Conservation (phyloP, 1,140 invertebrate species). For the Ctenoplectra terminalis region DNA sequence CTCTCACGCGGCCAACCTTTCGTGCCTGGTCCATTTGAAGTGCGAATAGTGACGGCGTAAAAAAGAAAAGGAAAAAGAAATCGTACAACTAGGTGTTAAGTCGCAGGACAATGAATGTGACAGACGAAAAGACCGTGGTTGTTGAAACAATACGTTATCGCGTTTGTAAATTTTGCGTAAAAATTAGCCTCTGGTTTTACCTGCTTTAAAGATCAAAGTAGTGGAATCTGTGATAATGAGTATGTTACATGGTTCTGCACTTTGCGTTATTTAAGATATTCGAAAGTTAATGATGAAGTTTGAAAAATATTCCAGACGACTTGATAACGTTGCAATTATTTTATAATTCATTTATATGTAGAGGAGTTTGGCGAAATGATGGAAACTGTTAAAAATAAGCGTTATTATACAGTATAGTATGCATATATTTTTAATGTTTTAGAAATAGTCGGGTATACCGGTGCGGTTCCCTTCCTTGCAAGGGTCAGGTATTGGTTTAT, state of each 20-base stretch:
- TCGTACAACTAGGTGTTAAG: constrained; percentile 70
- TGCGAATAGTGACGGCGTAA: constrained; percentile 64
- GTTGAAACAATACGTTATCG: constrained; percentile 13
- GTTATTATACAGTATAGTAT: too few relatives aligned
- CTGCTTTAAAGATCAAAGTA: neutral
- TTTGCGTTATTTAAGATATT: neutral
- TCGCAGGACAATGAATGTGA: constrained; percentile 1
- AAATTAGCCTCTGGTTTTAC: neutral
- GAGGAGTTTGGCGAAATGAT: too few relatives aligned
- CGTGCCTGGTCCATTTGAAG: constrained; percentile 35
- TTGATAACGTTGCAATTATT: too few relatives aligned
- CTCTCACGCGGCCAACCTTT: constrained; percentile 35
- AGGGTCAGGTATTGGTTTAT: too few relatives aligned
- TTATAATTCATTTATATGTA: too few relatives aligned
- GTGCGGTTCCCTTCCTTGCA: too few relatives aligned
- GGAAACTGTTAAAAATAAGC: too few relatives aligned
- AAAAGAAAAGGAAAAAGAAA: too few relatives aligned
- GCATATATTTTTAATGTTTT: too few relatives aligned
- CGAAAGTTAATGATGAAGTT: neutral
- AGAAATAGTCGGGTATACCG: too few relatives aligned
- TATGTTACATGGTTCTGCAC: neutral
- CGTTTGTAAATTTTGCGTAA: neutral
- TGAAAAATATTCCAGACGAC: neutral
- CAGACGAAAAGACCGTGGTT: too few relatives aligned
- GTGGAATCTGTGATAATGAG: too few relatives aligned